phyloP scores from a whole-genome alignment of 1,140 invertebrate species.

The Camponotus vicinus region DNA sequence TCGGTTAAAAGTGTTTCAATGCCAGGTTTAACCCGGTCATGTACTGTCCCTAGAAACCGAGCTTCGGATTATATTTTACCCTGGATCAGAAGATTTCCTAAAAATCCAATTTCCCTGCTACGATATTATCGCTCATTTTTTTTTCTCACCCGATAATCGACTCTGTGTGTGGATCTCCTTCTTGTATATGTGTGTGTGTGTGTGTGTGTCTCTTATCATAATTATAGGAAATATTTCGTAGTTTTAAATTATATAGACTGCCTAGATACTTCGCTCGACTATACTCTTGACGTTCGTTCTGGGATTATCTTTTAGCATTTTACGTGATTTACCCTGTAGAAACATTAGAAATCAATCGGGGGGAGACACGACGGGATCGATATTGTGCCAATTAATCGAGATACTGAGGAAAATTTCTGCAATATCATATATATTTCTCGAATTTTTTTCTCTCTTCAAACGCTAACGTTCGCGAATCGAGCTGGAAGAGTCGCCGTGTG shows the following conservation, averaged over 20 bases:
- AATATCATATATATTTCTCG: not conserved
- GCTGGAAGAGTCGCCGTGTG: not conserved
- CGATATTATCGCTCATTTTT: conserved; percentile 61
- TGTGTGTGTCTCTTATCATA: conserved; percentile 72
- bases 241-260: conserved; percentile 78
- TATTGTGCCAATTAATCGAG: conserved; percentile 21
- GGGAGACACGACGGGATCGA: conserved; percentile 60
- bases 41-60: conserved; percentile 78
- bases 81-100: conserved; percentile 85
- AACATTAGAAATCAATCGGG: conserved; percentile 76
- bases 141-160: conserved; percentile 39
- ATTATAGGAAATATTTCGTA: conserved; percentile 82
- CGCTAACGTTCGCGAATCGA: conserved; percentile 16
- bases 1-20: conserved; percentile 80
- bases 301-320: conserved; percentile 81
- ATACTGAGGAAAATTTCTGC: conserved; percentile 8
- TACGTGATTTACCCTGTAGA: conserved; percentile 84
- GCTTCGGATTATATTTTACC: conserved; percentile 82
- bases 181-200: no score
- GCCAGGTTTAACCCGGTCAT: conserved; percentile 73
- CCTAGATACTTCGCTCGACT: conserved; percentile 81
- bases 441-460: conserved; percentile 13
- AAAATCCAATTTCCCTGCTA: conserved; percentile 81
- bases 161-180: conserved; percentile 30
- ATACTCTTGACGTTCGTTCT: conserved; percentile 77